These are phyloP conservation scores for Alsophila aescularia DNA, from an alignment of 2,888 invertebrate genomes.

Conservation along the genomic window DNA sequence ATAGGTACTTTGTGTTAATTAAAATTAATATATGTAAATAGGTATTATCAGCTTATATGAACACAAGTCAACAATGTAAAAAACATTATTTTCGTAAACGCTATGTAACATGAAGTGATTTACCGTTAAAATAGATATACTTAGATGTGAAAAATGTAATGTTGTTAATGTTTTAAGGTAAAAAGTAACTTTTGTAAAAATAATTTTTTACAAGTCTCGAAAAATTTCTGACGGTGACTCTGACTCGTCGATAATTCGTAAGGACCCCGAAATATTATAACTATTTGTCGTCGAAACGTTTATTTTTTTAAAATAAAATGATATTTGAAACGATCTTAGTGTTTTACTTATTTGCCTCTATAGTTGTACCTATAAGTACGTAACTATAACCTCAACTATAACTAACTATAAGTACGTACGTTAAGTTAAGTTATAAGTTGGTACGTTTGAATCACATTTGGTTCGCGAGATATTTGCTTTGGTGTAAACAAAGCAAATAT, in stretches of 20 bases:
- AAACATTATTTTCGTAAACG: conserved; percentile 77
- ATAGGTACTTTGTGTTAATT: conserved; percentile 2
- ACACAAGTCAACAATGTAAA: conserved; percentile 37
- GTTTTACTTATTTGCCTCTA: conserved; percentile 29
- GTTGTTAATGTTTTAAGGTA: conserved; percentile 87
- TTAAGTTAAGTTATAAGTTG: too few species aligned
- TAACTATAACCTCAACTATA: too few species aligned
- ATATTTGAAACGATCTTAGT: conserved; percentile 70
- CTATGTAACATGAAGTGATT: conserved; percentile 75
- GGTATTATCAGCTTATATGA: conserved; percentile 22
- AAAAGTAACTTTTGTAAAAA: conserved; percentile 88
- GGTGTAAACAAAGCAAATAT: too few species aligned
- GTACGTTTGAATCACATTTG: too few species aligned
- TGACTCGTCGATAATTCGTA: conserved; percentile 72
- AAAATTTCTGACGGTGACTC: conserved; percentile 84
- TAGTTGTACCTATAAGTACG: not conserved
- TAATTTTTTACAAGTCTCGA: conserved; percentile 87
- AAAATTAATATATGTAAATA: conserved; percentile 13
- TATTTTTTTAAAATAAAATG: conserved; percentile 85
- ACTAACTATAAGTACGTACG: too few species aligned
- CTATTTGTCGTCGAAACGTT: conserved; percentile 85
- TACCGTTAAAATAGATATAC: conserved; percentile 81
- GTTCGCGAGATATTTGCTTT: too few species aligned
- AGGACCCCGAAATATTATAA: conserved; percentile 83
- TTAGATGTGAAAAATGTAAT: conserved; percentile 83